Percentiles rank a stretch among this genome's conserved stretches.
phyloP scores from a whole-genome alignment of 2,113 vertebrate genomes.

The Xenopus tropicalis region DNA sequence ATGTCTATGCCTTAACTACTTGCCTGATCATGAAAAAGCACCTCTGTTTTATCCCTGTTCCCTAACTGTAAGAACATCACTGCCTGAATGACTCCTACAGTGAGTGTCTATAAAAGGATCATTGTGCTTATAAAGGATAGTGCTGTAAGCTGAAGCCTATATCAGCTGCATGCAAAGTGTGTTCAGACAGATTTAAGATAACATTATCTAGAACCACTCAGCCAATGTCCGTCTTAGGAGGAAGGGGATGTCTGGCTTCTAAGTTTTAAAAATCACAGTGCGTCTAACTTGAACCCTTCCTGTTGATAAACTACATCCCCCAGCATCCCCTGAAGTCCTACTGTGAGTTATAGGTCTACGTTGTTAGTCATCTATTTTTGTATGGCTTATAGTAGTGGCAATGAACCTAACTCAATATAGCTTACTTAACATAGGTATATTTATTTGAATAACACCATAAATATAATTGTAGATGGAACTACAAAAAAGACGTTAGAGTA shows the following conservation, averaged over 20 bases:
- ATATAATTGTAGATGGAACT: too few relatives aligned
- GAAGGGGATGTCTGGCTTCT: background rate
- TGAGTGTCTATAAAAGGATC: constrained; percentile 40
- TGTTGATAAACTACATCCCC: background rate
- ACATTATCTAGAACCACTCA: constrained; percentile 40
- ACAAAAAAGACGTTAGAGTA: too few relatives aligned
- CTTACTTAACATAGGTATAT: too few relatives aligned
- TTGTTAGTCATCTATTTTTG: too few relatives aligned
- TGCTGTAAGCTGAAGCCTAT: constrained; percentile 28
- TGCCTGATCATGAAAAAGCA: constrained; percentile 40
- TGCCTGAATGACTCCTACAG: constrained; percentile 40
- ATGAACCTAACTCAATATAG: too few relatives aligned
- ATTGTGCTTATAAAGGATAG: constrained; percentile 44
- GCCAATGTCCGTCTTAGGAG: background rate
- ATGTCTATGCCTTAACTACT: constrained; percentile 31
- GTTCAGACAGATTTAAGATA: constrained; percentile 34
- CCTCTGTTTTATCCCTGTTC: constrained; percentile 38
- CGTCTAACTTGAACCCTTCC: background rate
- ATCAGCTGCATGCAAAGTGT: constrained; percentile 37
- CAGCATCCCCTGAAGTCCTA: background rate
- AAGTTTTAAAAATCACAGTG: background rate
- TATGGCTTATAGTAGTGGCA: too few relatives aligned
- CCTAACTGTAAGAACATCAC: constrained; percentile 34
- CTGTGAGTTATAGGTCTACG: background rate
- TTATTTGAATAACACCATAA: too few relatives aligned